phyloP scores from a whole-genome alignment of 2,888 invertebrate species.

The Ganaspis brasiliensis region DNA sequence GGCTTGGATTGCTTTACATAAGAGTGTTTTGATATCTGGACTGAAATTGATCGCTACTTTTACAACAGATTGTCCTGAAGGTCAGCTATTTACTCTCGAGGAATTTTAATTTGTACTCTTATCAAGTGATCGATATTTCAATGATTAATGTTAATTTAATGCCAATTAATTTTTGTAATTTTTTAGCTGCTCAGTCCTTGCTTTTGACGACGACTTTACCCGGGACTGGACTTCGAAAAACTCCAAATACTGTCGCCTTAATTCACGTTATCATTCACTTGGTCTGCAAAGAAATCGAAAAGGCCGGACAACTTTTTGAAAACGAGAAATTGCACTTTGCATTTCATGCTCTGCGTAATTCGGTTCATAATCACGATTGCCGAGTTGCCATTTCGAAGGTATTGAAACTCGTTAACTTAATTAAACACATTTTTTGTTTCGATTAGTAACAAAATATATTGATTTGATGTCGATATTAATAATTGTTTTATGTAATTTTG shows the following conservation, averaged over 20 bases:
- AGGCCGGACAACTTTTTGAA: slow-evolving; percentile 80
- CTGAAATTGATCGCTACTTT: slow-evolving; percentile 85
- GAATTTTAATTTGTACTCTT: neutral
- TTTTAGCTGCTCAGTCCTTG: slow-evolving; percentile 82
- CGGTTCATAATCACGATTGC: slow-evolving; percentile 83
- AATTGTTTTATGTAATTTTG: too few relatives aligned
- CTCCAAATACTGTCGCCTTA: slow-evolving; percentile 81
- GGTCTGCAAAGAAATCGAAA: slow-evolving; percentile 82
- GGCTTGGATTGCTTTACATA: slow-evolving; percentile 86
- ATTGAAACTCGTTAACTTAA: slow-evolving; percentile 52
- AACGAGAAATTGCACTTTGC: slow-evolving; percentile 80
- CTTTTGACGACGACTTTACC: slow-evolving; percentile 81
- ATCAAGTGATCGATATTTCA: neutral
- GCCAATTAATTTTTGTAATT: slow-evolving; percentile 18
- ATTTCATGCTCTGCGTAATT: slow-evolving; percentile 82
- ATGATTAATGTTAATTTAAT: slow-evolving; percentile 29
- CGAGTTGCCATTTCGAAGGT: slow-evolving; percentile 85
- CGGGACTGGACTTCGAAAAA: slow-evolving; percentile 82
- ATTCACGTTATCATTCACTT: slow-evolving; percentile 82
- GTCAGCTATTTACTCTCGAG: slow-evolving; percentile 76
- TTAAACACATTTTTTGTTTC: too few relatives aligned
- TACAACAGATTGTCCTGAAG: slow-evolving; percentile 84
- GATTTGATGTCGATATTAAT: too few relatives aligned
- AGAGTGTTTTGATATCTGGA: slow-evolving; percentile 82
- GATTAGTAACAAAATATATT: too few relatives aligned